Evolutionary conservation across 2,113 vertebrate genomes (phyloP).

Genomic region (Actinemys pallida): DNA sequence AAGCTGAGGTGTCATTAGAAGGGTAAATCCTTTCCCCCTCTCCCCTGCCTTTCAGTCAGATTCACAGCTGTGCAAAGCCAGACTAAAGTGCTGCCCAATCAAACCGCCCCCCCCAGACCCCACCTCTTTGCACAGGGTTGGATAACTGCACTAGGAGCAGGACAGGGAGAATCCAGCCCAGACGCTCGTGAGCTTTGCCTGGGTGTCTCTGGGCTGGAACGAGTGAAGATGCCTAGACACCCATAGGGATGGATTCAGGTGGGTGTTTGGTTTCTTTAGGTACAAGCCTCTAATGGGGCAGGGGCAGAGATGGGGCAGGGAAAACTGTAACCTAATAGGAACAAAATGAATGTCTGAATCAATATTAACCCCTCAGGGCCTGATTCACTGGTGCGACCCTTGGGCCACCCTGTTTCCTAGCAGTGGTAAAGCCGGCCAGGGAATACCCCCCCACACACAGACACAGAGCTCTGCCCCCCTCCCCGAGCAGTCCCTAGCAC

Average conservation of each 20-base stretch:
- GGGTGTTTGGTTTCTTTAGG: not conserved
- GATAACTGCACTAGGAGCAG: not conserved
- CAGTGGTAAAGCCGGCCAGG: not conserved
- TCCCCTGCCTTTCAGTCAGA: not conserved
- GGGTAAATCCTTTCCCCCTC: not conserved
- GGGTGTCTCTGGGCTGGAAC: not conserved
- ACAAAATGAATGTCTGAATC: not conserved
- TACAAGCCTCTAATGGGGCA: not conserved
- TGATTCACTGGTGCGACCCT: accelerated
- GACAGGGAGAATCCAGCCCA: not conserved
- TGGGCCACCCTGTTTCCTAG: not conserved
- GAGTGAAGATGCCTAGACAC: not conserved
- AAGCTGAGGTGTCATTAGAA: not conserved
- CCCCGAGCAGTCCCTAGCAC: not conserved
- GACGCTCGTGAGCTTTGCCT: not conserved
- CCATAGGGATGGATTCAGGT: not conserved
- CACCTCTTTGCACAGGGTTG: not conserved
- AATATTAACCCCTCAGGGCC: not conserved
- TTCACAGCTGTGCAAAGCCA: not conserved
- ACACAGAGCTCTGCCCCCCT: too few relatives aligned
- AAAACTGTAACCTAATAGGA: not conserved
- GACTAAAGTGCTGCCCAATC: not conserved
- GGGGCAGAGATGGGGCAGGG: not conserved
- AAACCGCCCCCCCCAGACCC: not conserved
- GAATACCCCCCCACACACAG: too few relatives aligned